Evolutionary conservation across 2,113 vertebrate species (phyloP), one percentile per base, ranked within the genome.

Genomic region (Xiphias gladius): DNA sequence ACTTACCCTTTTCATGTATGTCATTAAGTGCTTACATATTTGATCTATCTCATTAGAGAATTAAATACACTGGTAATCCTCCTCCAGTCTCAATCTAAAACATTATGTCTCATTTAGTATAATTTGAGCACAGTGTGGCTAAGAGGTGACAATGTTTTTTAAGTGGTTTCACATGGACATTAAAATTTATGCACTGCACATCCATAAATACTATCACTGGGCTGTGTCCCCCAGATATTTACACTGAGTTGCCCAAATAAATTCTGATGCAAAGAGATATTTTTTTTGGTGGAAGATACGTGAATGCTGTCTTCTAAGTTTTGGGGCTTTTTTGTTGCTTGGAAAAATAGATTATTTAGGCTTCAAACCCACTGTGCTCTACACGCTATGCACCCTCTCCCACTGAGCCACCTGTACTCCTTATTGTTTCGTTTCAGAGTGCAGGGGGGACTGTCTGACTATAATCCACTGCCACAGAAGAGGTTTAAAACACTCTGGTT

Each of bases 401-500:
- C 82, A 76, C 76, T 73, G 76, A 91, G 63, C 88, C 89, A 91
- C 93, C 95, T 93, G 89, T 95, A 94, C 90, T 94, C 84, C 94
- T 93, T 94, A 94, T 94, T 92, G 91, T 96, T 94, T 97, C 90
- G 94, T 96, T 96, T 95, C 90, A 88, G 80, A 90, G 76, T 91
- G 91, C 91, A 90, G 90, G 88, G 88, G 91, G 94, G 94, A 10
- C 93, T 93, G 94, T 90, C 94, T 94, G 50, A 94, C 92, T 95
- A 94, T 98, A 97, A 99, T 98, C 97, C 97, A 94, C 83, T 90
- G 92, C 93, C 96, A 95, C 96, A 94, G 95, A 97, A 94, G 95
- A 95, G 96, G 96, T 96, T 98, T 98, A 98, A 95, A 94, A 95
- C 95, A 95, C 98, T 99, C 96, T 91, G 94, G 97, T 99, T 99